Evolutionary conservation across 2,797 vertebrate species (phyloP).

Genomic region (Morelia viridis): DNA sequence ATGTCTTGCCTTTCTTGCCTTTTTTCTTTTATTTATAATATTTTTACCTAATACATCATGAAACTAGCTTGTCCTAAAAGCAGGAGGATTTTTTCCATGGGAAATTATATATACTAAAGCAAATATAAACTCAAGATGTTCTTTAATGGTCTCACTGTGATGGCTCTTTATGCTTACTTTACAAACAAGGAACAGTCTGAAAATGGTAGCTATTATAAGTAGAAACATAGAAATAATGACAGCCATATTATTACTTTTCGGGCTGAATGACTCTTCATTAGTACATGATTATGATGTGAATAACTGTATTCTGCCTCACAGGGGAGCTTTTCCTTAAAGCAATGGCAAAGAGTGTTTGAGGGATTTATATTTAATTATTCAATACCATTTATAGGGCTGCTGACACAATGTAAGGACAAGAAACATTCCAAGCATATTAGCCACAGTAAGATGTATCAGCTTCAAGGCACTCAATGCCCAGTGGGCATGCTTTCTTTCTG

Average conservation of each 20-base stretch:
- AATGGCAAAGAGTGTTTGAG: neutral
- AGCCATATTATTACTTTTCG: slow-evolving; percentile 3
- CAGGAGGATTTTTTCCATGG: neutral
- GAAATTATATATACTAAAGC: neutral
- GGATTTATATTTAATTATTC: neutral
- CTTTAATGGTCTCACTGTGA: neutral
- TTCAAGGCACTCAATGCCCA: neutral
- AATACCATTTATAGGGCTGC: neutral
- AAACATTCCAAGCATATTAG: neutral
- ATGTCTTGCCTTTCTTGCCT: neutral
- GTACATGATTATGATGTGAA: neutral
- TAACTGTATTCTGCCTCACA: neutral
- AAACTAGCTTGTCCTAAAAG: neutral
- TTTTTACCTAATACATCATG: neutral
- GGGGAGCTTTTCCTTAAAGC: neutral
- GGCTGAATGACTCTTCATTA: slow-evolving; percentile 13
- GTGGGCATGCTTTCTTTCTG: neutral
- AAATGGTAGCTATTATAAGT: slow-evolving; percentile 2
- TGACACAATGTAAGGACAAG: neutral
- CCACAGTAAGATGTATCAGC: neutral
- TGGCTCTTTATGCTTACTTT: neutral
- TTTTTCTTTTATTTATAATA: neutral
- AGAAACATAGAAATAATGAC: neutral
- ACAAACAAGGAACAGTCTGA: slow-evolving; percentile 9
- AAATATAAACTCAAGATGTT: neutral